These are phyloP conservation scores for Pasiphila rectangulata DNA, from an alignment of 2,888 invertebrate species.

Conservation along the genomic window DNA sequence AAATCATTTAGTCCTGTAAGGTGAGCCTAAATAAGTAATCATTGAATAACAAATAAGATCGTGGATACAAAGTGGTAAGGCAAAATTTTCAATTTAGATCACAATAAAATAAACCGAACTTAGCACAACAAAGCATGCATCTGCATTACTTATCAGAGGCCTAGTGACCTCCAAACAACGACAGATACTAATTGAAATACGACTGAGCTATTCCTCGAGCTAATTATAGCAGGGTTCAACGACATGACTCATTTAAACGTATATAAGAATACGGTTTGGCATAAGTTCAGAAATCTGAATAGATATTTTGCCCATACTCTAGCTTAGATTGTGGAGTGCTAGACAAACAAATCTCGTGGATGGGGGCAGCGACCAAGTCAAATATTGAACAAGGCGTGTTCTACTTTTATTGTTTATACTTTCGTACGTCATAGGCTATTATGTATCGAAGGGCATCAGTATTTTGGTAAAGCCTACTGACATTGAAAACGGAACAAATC, in stretches of 20 bases:
- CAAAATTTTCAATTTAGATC: no score
- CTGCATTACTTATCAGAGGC: constrained; percentile 13
- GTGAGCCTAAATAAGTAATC: no score
- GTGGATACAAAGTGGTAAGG: no score
- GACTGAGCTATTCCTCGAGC: constrained; percentile 4
- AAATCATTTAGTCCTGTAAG: no score
- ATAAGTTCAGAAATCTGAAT: constrained; percentile 29
- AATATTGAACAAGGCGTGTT: constrained; percentile 4
- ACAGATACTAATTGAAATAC: constrained; percentile 23
- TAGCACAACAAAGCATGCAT: neutral
- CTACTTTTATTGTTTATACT: constrained; percentile 1
- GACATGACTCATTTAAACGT: constrained; percentile 27
- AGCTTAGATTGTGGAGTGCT: no score
- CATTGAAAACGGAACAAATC: neutral
- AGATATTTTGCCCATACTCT: neutral
- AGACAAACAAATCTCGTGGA: constrained; percentile 22
- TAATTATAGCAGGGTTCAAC: constrained; percentile 25
- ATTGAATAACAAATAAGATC: no score
- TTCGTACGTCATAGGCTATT: neutral
- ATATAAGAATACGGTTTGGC: constrained; percentile 27
- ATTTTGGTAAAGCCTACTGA: neutral
- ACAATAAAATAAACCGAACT: no score
- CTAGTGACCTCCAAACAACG: constrained; percentile 25
- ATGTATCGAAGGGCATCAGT: neutral
- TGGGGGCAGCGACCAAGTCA: constrained; percentile 5